Evolutionary conservation across 2,797 vertebrate genomes (phyloP).

Genomic region (Lepilemur septentrionalis): DNA sequence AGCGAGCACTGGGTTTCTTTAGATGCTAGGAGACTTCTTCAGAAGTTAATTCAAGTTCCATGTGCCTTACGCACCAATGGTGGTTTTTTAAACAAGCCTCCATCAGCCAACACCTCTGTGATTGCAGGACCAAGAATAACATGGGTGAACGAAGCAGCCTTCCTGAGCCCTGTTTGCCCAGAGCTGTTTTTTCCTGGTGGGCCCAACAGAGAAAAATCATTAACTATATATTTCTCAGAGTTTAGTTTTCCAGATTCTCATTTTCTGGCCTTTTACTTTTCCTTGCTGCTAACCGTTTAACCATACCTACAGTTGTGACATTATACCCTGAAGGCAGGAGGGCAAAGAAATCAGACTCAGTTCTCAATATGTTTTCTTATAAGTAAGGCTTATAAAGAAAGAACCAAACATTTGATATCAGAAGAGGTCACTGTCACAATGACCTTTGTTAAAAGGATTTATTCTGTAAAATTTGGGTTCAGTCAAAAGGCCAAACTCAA

Average conservation of each 20-base stretch:
- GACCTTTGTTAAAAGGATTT: not conserved
- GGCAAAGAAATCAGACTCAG: not conserved
- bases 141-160: not conserved
- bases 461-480: not conserved
- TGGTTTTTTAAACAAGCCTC: not conserved
- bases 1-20: not conserved
- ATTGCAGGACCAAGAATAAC: not conserved
- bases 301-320: not conserved
- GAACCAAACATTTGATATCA: not conserved
- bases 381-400: not conserved
- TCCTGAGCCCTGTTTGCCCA: not conserved
- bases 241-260: not conserved
- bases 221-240: not conserved
- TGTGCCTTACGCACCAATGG: not conserved
- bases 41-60: not conserved
- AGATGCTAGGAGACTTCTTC: not conserved
- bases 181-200: not conserved
- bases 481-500: not conserved
- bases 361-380: not conserved
- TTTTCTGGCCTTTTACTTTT: not conserved
- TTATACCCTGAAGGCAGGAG: not conserved
- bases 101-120: not conserved
- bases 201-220: not conserved
- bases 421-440: not conserved
- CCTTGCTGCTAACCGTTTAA: not conserved